Evolutionary conservation across 2,113 vertebrate species (phyloP), one percentile per base, ranked within the genome.

Genomic region (Nycticryphes semicollaris): DNA sequence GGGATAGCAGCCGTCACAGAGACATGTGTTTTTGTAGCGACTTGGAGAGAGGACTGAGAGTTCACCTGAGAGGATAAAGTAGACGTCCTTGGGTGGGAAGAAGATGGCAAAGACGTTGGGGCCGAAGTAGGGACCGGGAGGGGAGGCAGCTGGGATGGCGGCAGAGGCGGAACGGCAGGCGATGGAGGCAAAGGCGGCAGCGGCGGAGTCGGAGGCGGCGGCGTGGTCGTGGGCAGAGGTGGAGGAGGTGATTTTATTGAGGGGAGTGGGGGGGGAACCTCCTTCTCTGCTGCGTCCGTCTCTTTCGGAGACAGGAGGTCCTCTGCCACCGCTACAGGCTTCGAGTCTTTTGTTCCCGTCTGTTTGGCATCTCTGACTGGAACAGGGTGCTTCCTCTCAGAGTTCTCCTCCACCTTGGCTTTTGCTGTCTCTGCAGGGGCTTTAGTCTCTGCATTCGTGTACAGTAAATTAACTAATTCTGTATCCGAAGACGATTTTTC

Each of bases 61-160:
- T 98, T 99, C 96, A 98, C 95, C 97, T 98, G 98, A 96, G 98
- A 97, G 89, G 98, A 93, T 86, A 98, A 76, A 97, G 97, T 91
- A 96, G 98, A 98, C 96, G 98, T 98, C 96, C 97, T 97, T 97
- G 98, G 90, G 74, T 98, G 97, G 93, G 97, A 81, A 72, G 97
- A 97, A 66, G 97, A 60, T 74, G 98, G 94, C 85, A 98, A 95
- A 96, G 97, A 64, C 7, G 96, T 84, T 24, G 98, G 93, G 96
- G 96, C 96, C 12, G 97, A 89, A 93, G 94, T 25, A 94, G 97
- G 96, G 92, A 75, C 79, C 74, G 97, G 98, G 62, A 93, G 78
- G 6, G 97, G 96, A 70, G 97, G 63, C 87, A 64, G 79, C 1
- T 97, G 96, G 76, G 98, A 94, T 10, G 98, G 98, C 21, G 98